These are phyloP conservation scores for Sternotherus odoratus DNA, from an alignment of 2,797 vertebrate species.

Conservation along the genomic window DNA sequence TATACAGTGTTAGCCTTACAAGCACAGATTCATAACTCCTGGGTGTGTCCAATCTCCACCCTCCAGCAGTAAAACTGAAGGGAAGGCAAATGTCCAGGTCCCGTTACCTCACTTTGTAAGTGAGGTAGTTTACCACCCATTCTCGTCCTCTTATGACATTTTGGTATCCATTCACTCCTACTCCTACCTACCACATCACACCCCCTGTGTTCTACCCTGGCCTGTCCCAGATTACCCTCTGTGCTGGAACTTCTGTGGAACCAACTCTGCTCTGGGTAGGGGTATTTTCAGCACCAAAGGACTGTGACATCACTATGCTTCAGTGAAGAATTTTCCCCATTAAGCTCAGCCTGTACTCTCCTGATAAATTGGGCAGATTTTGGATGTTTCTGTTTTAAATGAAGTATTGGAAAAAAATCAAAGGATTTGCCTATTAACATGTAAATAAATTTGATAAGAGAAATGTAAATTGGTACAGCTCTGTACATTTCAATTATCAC, in stretches of 20 bases:
- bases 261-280: not conserved
- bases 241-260: not conserved
- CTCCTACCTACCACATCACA: not conserved
- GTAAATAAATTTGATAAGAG: constrained; percentile 16
- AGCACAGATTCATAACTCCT: not conserved
- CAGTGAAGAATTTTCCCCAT: not conserved
- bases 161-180: not conserved
- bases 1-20: not conserved
- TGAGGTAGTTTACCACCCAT: not conserved
- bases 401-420: not conserved
- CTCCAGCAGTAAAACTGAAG: not conserved
- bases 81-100: not conserved
- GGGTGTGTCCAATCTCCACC: not conserved
- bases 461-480: not conserved
- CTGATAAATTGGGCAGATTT: not conserved
- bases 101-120: not conserved
- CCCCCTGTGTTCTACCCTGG: not conserved
- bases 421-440: not conserved
- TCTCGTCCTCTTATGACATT: not conserved
- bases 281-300: not conserved
- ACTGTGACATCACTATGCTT: not conserved
- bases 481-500: constrained; percentile 15
- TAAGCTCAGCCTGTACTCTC: not conserved
- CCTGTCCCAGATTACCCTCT: not conserved
- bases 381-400: not conserved